Evolutionary conservation across 2,797 vertebrate genomes (phyloP).

Genomic region (Adrianichthys oophorus): DNA sequence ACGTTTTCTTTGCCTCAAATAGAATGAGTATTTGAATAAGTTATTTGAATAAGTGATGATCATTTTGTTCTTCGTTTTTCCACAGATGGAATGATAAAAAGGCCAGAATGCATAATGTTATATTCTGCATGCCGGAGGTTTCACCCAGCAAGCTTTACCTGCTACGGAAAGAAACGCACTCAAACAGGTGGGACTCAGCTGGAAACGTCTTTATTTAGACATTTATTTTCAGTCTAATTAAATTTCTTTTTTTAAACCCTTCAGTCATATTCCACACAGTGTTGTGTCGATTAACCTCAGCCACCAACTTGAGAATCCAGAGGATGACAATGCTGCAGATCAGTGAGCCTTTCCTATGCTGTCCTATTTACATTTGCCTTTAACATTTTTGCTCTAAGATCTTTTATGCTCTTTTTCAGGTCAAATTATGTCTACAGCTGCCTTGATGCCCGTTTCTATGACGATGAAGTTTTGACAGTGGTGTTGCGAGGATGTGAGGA

Average conservation of each 20-base stretch:
- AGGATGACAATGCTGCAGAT: constrained; percentile 61
- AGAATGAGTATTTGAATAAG: too few species aligned
- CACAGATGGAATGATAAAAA: constrained; percentile 95
- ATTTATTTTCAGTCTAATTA: constrained; percentile 3
- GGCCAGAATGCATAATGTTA: constrained; percentile 86
- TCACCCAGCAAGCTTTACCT: constrained; percentile 87
- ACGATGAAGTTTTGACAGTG: constrained; percentile 92
- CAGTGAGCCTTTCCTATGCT: constrained; percentile 63
- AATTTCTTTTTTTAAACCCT: not conserved
- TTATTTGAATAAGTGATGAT: not conserved
- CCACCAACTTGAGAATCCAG: constrained; percentile 72
- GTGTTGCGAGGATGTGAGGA: constrained; percentile 83
- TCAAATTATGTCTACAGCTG: constrained; percentile 81
- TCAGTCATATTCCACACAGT: constrained; percentile 81
- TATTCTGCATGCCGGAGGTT: constrained; percentile 90
- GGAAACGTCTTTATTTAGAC: not conserved
- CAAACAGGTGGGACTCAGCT: constrained; percentile 80
- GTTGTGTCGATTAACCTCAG: constrained; percentile 86
- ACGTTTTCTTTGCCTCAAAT: not conserved
- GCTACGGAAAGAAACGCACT: constrained; percentile 87
- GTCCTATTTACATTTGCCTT: too few species aligned
- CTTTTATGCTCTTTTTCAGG: constrained; percentile 32
- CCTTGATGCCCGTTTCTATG: constrained; percentile 94
- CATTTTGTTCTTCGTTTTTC: not conserved
- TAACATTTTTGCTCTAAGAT: too few species aligned